Conservation (phyloP, 2,797 vertebrate genomes). For the Alcedo quadribrachys region DNA sequence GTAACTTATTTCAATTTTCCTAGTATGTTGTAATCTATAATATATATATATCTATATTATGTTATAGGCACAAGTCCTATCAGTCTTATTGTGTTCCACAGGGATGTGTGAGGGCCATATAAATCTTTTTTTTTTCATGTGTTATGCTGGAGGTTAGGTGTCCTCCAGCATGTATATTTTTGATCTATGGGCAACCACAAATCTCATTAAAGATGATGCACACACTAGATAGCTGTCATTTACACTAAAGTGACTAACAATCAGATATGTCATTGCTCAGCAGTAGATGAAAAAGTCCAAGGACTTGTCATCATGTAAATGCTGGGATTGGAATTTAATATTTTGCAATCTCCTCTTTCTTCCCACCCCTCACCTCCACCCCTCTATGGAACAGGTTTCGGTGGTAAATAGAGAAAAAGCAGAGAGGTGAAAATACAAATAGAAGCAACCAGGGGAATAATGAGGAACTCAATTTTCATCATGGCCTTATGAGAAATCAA, state of each 20-base stretch:
- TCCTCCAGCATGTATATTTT: background rate
- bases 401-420: background rate
- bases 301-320: background rate
- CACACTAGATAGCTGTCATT: background rate
- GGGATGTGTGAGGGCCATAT: background rate
- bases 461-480: background rate
- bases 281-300: background rate
- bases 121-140: background rate
- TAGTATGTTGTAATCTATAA: background rate
- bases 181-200: background rate
- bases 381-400: background rate
- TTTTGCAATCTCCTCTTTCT: background rate
- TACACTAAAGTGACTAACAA: background rate
- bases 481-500: background rate
- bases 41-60: no score
- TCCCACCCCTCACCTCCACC: background rate
- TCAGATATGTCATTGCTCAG: background rate
- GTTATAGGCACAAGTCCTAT: background rate
- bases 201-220: background rate
- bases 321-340: background rate
- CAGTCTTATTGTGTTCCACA: background rate
- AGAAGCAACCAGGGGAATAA: background rate
- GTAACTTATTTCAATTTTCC: background rate
- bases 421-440: background rate
- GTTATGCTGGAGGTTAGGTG: background rate